These are phyloP conservation scores for Pachyuromys duprasi DNA, from an alignment of 2,797 vertebrate genomes.

Conservation along the genomic window DNA sequence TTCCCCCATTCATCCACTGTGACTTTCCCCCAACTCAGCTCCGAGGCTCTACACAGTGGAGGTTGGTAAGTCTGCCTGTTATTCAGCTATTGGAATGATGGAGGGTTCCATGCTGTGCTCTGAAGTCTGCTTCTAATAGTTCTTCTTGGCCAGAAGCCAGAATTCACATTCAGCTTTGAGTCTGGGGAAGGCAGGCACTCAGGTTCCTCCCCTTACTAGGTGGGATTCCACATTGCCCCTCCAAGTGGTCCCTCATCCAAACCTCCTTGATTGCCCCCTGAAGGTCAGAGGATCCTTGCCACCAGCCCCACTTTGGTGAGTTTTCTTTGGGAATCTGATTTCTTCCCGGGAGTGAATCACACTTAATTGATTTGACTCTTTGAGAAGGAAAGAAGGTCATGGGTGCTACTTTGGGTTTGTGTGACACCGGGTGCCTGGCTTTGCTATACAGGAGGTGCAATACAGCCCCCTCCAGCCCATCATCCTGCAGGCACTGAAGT, in stretches of 20 bases:
- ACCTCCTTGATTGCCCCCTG: not conserved
- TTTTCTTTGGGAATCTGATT: not conserved
- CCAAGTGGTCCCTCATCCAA: not conserved
- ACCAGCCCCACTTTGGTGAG: no score
- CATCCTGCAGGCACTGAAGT: not conserved
- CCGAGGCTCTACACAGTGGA: rapidly evolving
- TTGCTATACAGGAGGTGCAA: not conserved
- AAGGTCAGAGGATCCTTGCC: not conserved
- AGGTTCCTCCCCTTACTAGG: not conserved
- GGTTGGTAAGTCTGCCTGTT: not conserved
- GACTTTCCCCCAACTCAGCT: not conserved
- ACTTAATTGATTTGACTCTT: not conserved
- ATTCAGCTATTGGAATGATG: not conserved
- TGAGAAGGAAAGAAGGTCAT: not conserved
- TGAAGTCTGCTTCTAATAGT: not conserved
- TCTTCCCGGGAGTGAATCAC: not conserved
- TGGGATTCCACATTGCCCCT: not conserved
- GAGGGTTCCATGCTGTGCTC: not conserved
- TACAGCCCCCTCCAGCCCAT: not conserved
- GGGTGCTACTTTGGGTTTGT: not conserved
- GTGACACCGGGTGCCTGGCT: not conserved
- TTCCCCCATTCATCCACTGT: not conserved
- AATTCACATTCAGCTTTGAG: not conserved
- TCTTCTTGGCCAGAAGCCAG: not conserved
- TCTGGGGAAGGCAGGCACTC: not conserved